Evolutionary conservation across 2,888 invertebrate genomes (phyloP), one percentile per base, ranked within the genome.

Genomic region (Clanis bilineata): DNA sequence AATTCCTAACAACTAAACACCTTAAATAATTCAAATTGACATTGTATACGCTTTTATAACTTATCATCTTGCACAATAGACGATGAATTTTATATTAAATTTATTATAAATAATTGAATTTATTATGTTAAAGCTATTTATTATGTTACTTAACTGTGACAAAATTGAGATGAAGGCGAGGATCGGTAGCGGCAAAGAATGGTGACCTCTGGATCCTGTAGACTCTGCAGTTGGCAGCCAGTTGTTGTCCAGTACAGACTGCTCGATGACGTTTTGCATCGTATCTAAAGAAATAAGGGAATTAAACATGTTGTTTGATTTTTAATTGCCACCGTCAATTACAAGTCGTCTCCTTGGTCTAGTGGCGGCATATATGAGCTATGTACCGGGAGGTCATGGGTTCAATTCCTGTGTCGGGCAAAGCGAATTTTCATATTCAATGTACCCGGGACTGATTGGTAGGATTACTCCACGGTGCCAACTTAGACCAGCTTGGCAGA

Each of bases 201-300:
- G 83, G 62, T 82, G 73, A 39, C 69, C 72, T 51, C 72, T 77
- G 38, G 83, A 80, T n/a, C 83, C 86, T 1, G 83, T 79, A 0
- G 91, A 91, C 62, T 90, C 90, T 5, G 83, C 90, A 74, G 93
- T 92, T 5, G 92, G 91, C 22, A 92, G 76, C 91, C 91, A 92
- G 74, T 90, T 86, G 82, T 92, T 92, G 82, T 92, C 92, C 38
- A 92, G 85, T 23, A 93, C 92, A 36, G 93, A 92, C 74, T 92
- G 92, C 71, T 93, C 92, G 57, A 92, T 90, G 23, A 92, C 89
- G 63, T 92, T 92, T 74, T 92, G 92, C 88, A 92, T 87, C 62
- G 92, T 90, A 73, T 92, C 92, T 91, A 76, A 62, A 62, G 71
- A 66, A 58, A 59, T 25, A 51, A 54, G 36, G 56, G 63, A 55